Evolutionary conservation across 2,888 invertebrate genomes (phyloP).

Genomic region (Ametastegia equiseti): DNA sequence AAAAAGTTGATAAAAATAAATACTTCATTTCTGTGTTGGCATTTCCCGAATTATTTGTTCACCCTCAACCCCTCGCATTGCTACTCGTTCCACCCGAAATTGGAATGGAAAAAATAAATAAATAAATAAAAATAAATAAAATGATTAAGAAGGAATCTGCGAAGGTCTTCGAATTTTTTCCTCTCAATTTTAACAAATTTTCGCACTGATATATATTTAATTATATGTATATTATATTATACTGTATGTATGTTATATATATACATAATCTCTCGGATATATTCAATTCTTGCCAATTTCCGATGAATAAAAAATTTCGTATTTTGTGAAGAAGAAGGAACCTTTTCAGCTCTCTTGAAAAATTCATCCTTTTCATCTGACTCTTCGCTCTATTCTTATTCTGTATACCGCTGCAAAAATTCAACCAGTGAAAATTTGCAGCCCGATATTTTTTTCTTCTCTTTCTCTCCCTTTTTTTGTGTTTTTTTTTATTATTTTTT

Average conservation of each 20-base stretch:
- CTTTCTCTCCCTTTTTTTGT: neutral
- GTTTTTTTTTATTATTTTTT: neutral
- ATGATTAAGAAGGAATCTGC: neutral
- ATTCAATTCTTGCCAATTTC: neutral
- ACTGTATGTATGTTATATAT: too few relatives aligned
- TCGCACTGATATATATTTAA: neutral
- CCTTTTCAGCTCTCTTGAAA: neutral
- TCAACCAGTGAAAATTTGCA: neutral
- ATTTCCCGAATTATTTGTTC: constrained; percentile 21
- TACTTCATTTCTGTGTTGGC: constrained; percentile 10
- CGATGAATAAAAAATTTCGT: constrained; percentile 4
- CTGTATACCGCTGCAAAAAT: neutral
- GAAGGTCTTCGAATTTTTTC: neutral
- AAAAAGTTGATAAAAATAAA: neutral
- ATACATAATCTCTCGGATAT: neutral
- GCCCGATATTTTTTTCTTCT: neutral
- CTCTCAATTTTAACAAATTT: neutral
- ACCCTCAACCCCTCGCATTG: constrained; percentile 18
- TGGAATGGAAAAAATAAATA: neutral
- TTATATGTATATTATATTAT: too few relatives aligned
- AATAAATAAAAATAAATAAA: neutral
- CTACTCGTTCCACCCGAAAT: neutral
- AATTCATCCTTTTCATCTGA: neutral
- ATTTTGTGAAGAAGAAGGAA: neutral
- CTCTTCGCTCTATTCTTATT: neutral